Evolutionary conservation across 2,888 invertebrate species (phyloP), one percentile per base, ranked within the genome.

Genomic region (Pelosia muscerda): DNA sequence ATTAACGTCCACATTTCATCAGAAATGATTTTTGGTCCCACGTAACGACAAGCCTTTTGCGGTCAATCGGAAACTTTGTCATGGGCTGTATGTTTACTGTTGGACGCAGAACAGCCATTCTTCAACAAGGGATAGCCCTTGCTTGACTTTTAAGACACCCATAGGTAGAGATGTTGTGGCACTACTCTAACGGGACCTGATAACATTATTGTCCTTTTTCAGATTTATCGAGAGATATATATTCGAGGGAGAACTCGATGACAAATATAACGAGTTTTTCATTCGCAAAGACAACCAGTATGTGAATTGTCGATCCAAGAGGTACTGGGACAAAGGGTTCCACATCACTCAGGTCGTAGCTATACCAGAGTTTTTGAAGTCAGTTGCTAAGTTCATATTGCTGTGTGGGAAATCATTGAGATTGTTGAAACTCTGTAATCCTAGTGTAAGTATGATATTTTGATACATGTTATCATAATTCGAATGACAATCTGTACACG

Each of bases 261-360:
- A 98, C 88, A 95, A 96, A 19, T 97, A 96, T 83, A 96, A 97
- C 77, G 98, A 98, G 91, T 98, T 98, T 81, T 98, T 98, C 90
- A 97, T 99, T 65, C 96, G 96, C 62, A 95, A 96, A 23, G 96
- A 96, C 82, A 93, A 95, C 0, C 96, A 96, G 71, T 96, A 97
- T 79, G 93, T 96, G 23, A 95, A 96, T 73, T 96, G 96, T 38
- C 93, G 95, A 26, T 95, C 96, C 0, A 96, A 96, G 71, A 94
- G 96, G 5, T 97, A 96, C 82, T 97, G 97, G 97, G 96, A 96
- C 26, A 95, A 96, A 81, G 96, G 96, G 11, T 96, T 96, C 84
- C 92, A 92, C 34, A 90, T 96, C 63, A 86, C 92, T 0, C 86
- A 90, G 72, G 88, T 93, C 75, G 90, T 96, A 15, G 94, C 95